phyloP scores from a whole-genome alignment of 2,113 vertebrate genomes.

The Hystrix cristata region DNA sequence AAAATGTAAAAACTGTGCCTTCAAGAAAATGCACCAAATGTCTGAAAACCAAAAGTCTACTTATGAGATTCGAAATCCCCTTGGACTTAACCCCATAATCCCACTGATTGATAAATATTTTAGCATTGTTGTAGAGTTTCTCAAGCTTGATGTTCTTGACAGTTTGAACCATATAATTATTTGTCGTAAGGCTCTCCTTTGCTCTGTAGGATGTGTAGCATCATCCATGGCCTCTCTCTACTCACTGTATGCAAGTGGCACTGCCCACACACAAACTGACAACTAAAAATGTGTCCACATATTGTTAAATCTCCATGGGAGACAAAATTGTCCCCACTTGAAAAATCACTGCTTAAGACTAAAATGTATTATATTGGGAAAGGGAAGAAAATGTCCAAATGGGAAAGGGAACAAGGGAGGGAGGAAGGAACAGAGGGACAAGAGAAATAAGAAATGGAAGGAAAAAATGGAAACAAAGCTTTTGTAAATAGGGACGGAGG shows the following conservation, averaged over 20 bases:
- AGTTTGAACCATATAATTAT: conserved; percentile 4
- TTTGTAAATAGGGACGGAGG: no score
- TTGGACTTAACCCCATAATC: background rate
- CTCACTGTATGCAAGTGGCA: background rate
- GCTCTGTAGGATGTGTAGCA: background rate
- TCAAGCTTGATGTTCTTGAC: background rate
- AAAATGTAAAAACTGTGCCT: conserved; percentile 33
- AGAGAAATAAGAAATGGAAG: no score
- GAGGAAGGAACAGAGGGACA: no score
- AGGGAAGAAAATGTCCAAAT: no score
- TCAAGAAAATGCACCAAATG: background rate
- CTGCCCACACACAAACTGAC: background rate
- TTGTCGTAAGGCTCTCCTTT: background rate
- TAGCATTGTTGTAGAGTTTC: conserved; percentile 59
- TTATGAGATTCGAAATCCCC: conserved; percentile 49
- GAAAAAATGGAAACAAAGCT: no score
- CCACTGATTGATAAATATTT: conserved; percentile 38
- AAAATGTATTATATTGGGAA: no score
- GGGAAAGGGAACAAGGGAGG: no score
- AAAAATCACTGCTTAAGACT: background rate
- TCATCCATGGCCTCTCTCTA: background rate
- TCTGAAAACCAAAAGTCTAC: conserved; percentile 59
- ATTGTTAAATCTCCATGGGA: background rate
- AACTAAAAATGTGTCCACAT: background rate
- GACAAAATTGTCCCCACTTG: background rate